Conservation (phyloP, 2,113 vertebrate species). For the Isurus oxyrinchus region DNA sequence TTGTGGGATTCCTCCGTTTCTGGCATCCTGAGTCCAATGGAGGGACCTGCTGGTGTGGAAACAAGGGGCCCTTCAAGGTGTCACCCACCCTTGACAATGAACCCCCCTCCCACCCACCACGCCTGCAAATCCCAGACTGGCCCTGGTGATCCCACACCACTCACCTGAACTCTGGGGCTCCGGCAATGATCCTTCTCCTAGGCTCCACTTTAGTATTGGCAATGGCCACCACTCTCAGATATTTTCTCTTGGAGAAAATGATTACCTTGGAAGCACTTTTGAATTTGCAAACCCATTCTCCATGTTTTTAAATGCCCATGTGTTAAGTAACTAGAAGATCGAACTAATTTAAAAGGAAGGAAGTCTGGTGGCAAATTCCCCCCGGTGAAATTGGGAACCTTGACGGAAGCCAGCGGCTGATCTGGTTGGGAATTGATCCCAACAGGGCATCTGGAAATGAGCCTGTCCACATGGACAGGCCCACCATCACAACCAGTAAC, state of each 20-base stretch:
- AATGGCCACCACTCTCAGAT: not conserved
- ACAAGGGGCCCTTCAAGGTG: not conserved
- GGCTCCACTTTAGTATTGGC: too few species aligned
- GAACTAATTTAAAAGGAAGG: not conserved
- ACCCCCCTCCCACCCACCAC: too few species aligned
- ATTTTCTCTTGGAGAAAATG: not conserved
- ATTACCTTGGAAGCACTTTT: not conserved
- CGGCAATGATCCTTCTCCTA: too few species aligned
- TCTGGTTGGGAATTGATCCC: too few species aligned
- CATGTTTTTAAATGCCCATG: not conserved
- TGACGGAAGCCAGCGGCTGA: too few species aligned
- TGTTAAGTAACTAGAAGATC: not conserved
- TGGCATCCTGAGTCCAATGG: not conserved
- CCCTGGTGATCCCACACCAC: not conserved
- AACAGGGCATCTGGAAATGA: too few species aligned
- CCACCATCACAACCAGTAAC: too few species aligned
- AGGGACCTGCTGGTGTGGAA: too few species aligned
- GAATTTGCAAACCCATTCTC: not conserved
- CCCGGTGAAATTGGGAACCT: too few species aligned
- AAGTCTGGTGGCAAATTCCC: not conserved
- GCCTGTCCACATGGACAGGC: too few species aligned
- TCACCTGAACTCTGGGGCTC: too few species aligned
- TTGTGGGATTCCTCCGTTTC: not conserved
- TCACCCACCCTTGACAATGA: too few species aligned
- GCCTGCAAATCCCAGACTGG: not conserved